phyloP scores from a whole-genome alignment of 2,888 invertebrate species.

The Actias luna region DNA sequence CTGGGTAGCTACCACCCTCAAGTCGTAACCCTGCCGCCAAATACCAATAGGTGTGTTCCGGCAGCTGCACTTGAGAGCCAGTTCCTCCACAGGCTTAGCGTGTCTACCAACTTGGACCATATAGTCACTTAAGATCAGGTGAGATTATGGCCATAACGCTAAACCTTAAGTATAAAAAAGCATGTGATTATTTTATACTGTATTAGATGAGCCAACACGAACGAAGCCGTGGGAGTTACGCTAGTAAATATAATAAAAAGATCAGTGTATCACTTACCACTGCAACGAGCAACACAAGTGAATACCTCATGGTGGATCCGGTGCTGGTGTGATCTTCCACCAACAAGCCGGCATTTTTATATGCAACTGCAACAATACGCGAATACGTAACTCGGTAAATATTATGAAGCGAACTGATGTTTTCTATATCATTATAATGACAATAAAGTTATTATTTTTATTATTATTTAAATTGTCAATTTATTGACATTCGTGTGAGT shows the following conservation, averaged over 20 bases:
- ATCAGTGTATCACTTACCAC: neutral
- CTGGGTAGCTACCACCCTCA: too few species aligned
- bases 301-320: conserved; percentile 1
- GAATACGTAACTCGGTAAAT: neutral
- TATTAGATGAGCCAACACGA: too few species aligned
- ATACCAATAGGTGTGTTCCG: too few species aligned
- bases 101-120: too few species aligned
- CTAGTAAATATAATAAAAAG: neutral
- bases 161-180: too few species aligned
- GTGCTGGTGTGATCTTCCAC: neutral
- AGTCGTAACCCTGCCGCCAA: too few species aligned
- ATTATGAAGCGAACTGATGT: neutral
- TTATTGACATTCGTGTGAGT: neutral
- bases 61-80: too few species aligned
- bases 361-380: neutral
- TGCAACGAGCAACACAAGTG: neutral
- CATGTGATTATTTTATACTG: too few species aligned
- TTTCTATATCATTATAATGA: neutral
- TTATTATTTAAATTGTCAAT: neutral
- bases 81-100: too few species aligned
- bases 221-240: too few species aligned
- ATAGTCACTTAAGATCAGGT: too few species aligned
- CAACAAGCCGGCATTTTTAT: neutral
- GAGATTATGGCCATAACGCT: too few species aligned
- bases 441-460: neutral